Conservation (phyloP, 2,113 vertebrate species). For the Scatophagus argus region DNA sequence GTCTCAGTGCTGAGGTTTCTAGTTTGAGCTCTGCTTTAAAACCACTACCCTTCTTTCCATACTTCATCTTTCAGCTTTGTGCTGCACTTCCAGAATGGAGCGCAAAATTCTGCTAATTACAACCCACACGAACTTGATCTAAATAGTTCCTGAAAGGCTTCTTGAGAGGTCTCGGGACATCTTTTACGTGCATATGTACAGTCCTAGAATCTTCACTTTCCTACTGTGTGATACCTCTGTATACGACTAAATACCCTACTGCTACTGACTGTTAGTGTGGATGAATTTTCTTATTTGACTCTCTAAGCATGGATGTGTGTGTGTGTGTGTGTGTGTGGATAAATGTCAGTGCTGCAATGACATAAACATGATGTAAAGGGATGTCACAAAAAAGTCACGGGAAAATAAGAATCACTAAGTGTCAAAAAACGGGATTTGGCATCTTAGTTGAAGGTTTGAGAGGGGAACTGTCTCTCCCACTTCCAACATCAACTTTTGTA, state of each 20-base stretch:
- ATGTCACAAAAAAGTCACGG: conserved; percentile 83
- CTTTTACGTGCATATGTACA: conserved; percentile 58
- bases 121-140: conserved; percentile 20
- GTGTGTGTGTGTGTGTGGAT: conserved; percentile 24
- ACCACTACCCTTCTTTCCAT: conserved; percentile 17
- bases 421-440: conserved; percentile 90
- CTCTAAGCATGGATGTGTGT: conserved; percentile 34
- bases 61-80: conserved; percentile 21
- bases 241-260: conserved; percentile 52
- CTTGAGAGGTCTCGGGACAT: conserved; percentile 62
- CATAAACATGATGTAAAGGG: conserved; percentile 71
- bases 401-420: conserved; percentile 90
- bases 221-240: conserved; percentile 57
- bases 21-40: conserved; percentile 32
- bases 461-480: conserved; percentile 84
- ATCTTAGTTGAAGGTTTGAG: conserved; percentile 89
- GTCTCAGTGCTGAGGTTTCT: conserved; percentile 57
- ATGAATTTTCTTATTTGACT: conserved; percentile 29
- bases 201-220: conserved; percentile 52
- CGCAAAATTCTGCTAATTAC: conserved; percentile 10
- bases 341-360: conserved; percentile 65
- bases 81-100: background rate
- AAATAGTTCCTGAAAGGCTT: conserved; percentile 51
- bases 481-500: conserved; percentile 87
- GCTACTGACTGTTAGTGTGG: conserved; percentile 42